Percentiles rank a stretch among this genome's conserved stretches.
Evolutionary conservation across 2,113 vertebrate genomes (phyloP).

Genomic region (Pomatorhinus ruficollis): DNA sequence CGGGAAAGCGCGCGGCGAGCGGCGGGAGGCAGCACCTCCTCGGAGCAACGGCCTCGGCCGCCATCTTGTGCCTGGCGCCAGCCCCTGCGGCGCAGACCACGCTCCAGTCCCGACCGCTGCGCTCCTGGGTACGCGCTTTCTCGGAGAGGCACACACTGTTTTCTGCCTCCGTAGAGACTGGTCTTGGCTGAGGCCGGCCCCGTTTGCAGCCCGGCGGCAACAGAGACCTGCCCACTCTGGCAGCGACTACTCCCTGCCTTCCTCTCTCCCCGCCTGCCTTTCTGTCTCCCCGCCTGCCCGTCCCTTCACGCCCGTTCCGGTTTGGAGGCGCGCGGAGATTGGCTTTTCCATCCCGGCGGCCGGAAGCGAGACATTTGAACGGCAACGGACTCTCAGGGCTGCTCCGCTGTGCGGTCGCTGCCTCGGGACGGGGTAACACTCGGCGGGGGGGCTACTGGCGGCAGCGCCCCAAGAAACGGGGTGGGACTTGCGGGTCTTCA

Average conservation of each 20-base stretch:
- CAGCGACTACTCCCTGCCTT: rapidly evolving
- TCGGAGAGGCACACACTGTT: background rate
- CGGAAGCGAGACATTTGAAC: background rate
- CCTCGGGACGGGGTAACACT: background rate
- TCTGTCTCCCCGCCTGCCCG: background rate
- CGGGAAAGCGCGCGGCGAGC: rapidly evolving
- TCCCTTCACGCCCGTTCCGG: background rate
- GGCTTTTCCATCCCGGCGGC: background rate
- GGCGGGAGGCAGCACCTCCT: rapidly evolving
- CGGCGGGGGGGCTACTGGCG: background rate
- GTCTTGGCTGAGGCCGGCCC: rapidly evolving
- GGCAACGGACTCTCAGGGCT: background rate
- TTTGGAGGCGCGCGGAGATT: background rate
- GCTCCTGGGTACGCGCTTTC: no score
- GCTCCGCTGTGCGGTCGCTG: background rate
- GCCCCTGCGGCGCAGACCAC: no score
- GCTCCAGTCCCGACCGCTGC: background rate
- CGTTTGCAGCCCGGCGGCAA: rapidly evolving
- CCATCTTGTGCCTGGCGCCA: background rate
- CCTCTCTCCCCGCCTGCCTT: rapidly evolving
- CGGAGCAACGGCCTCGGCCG: no score
- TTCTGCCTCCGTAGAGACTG: background rate
- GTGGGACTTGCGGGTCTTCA: no score
- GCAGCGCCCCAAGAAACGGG: background rate
- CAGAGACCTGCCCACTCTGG: rapidly evolving